Evolutionary conservation across 2,888 invertebrate genomes (phyloP), one percentile per base, ranked within the genome.

Genomic region (Dromius quadrimaculatus): DNA sequence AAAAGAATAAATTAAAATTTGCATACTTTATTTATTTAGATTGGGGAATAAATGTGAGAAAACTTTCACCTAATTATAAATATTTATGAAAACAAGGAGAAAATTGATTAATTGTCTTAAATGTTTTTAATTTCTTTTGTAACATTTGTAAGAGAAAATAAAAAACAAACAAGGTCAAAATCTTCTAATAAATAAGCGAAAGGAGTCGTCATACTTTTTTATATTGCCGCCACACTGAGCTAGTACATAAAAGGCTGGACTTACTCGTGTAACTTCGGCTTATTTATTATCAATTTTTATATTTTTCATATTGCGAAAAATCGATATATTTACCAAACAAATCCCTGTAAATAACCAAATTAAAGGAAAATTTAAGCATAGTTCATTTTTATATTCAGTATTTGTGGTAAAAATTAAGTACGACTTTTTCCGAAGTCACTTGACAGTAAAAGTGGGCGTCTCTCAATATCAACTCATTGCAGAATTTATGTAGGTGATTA

Each of bases 191-290:
- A 59, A 70, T 70, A 34, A 70, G 38, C 45, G 50, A 70, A 70
- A 61, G 38, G 61, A 62, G 62, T 38, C 62, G 70, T 70, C 70
- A 70, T 62, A 62, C 62, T 70, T 70, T 70, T 70, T 70, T 70
- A 62, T 70, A 70, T 62, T 70, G 20, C 70, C 70, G 70, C 70
- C 70, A 61, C 19, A 34, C 11, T 23, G 1, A 11, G 11, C 4
- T 6, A n/a, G 34, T 23, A 23, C 59, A 70, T 38, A 34, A 59
- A 70, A 62, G 34, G 13, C 38, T 20, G 32, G 1, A 41, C 41
- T 5, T 17, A 36, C 62, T 70, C 70, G 70, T 32, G 17, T 19
- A 50, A 20, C 0, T 47, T 62, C 70, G 70, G 8, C 8, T 5
- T 13, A 23, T 9, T 54, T 15, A 15, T 54, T 54, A 61, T 61